Evolutionary conservation across 2,888 invertebrate genomes (phyloP).

Genomic region (Tineola bisselliella): DNA sequence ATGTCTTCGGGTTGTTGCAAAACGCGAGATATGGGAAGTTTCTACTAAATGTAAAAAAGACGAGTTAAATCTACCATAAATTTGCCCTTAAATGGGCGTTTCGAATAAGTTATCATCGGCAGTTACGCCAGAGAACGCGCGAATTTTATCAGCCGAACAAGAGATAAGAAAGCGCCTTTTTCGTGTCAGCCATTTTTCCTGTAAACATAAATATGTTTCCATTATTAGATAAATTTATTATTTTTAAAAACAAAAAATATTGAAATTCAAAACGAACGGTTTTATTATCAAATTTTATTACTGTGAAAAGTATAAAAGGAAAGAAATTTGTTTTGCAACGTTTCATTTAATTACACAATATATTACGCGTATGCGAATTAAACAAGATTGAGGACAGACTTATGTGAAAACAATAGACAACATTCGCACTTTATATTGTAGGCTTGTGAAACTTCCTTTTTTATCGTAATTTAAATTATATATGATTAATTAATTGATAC

Average conservation of each 20-base stretch:
- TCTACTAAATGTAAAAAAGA: conserved; percentile 33
- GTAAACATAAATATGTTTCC: conserved; percentile 22
- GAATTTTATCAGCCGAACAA: conserved; percentile 41
- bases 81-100: conserved; percentile 43
- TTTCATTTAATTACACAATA: neutral
- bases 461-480: neutral
- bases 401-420: neutral
- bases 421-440: neutral
- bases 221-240: conserved; percentile 13
- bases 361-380: neutral
- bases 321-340: neutral
- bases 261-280: neutral
- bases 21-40: conserved; percentile 29
- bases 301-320: neutral
- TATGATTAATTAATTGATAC: too few species aligned
- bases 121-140: conserved; percentile 38
- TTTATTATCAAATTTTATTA: neutral
- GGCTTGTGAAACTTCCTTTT: neutral
- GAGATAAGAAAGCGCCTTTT: conserved; percentile 29
- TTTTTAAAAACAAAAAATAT: neutral
- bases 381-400: conserved; percentile 1
- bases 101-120: conserved; percentile 57
- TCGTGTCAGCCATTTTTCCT: conserved; percentile 20
- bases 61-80: conserved; percentile 58
- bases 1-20: neutral